These are phyloP conservation scores for Formica aserva DNA, from an alignment of 2,888 invertebrate genomes.

Conservation along the genomic window DNA sequence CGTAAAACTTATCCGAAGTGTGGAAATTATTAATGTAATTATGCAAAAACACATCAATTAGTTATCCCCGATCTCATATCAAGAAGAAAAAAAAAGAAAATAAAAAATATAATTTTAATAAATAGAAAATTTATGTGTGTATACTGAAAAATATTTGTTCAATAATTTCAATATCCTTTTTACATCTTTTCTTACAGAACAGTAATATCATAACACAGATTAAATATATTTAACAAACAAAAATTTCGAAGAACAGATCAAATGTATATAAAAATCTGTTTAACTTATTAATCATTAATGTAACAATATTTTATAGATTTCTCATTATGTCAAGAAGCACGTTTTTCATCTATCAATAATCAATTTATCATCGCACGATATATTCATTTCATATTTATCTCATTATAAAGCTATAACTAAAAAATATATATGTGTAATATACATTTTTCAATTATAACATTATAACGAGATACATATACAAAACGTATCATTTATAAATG, in stretches of 20 bases:
- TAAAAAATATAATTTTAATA: background rate
- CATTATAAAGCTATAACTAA: background rate
- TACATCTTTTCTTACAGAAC: constrained; percentile 12
- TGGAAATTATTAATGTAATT: background rate
- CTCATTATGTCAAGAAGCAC: background rate
- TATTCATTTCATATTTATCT: background rate
- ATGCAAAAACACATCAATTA: constrained; percentile 14
- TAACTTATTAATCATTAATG: constrained; percentile 5
- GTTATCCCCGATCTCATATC: background rate
- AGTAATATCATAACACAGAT: constrained; percentile 6
- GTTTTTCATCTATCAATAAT: background rate
- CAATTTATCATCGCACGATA: background rate
- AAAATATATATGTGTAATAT: background rate
- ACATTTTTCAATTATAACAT: no score
- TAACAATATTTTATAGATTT: background rate
- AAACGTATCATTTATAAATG: background rate
- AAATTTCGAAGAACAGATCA: background rate
- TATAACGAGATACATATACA: no score
- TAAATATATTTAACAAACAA: background rate
- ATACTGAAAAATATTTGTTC: background rate
- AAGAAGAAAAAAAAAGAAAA: background rate
- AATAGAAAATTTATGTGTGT: background rate
- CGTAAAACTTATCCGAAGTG: background rate
- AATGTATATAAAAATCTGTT: constrained; percentile 8
- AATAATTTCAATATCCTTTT: background rate